A percentile compares a stretch with the other conserved stretches of the same genome.
Evolutionary conservation across 2,797 vertebrate species (phyloP).

Genomic region (Leptatherina wallacei): DNA sequence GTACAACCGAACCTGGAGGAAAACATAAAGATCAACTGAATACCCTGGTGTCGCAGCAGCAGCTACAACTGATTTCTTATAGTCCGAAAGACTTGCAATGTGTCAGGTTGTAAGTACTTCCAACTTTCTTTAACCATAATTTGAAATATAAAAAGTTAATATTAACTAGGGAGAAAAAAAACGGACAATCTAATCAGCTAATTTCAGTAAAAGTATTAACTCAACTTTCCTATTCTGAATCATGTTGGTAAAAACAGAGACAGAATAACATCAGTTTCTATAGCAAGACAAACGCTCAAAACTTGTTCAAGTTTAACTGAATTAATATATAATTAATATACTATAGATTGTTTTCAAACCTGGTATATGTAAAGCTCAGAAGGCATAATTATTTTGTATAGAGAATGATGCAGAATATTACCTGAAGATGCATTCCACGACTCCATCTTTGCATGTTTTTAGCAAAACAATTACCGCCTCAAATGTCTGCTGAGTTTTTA

Average conservation of each 20-base stretch:
- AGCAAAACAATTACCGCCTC: slow-evolving; percentile 85
- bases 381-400: not conserved
- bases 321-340: too few species aligned
- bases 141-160: not conserved
- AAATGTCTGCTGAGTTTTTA: slow-evolving; percentile 87
- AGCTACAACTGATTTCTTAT: too few species aligned
- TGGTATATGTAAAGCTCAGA: not conserved
- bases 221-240: too few species aligned
- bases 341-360: not conserved
- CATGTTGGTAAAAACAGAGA: too few species aligned
- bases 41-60: not conserved
- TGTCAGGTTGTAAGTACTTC: not conserved
- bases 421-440: slow-evolving; percentile 81
- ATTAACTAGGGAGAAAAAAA: not conserved
- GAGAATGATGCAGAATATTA: slow-evolving; percentile 51
- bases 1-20: slow-evolving; percentile 81
- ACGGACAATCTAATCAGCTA: not conserved
- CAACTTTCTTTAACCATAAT: not conserved
- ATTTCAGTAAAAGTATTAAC: not conserved
- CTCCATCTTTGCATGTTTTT: slow-evolving; percentile 86
- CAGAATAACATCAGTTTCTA: too few species aligned
- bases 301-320: too few species aligned
- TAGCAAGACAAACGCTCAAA: too few species aligned
- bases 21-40: slow-evolving; percentile 11
- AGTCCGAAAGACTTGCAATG: too few species aligned